These are phyloP conservation scores for Tetrao urogallus DNA, from an alignment of 2,113 vertebrate species.

Conservation along the genomic window DNA sequence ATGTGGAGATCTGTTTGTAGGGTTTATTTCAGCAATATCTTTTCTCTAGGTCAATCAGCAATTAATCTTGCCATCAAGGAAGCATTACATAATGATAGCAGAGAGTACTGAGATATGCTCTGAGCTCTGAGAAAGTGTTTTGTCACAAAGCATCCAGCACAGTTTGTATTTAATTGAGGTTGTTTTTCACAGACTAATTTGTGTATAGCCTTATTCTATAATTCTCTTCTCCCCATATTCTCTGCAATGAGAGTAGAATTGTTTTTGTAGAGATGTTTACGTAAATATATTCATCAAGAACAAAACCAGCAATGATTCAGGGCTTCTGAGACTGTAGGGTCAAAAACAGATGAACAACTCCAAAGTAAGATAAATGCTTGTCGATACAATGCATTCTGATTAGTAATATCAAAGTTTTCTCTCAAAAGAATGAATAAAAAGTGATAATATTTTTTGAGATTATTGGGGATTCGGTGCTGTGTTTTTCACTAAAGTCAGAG, in stretches of 20 bases:
- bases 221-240: neutral
- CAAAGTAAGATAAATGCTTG: neutral
- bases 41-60: conserved; percentile 4
- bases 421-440: neutral
- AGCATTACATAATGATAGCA: neutral
- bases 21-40: neutral
- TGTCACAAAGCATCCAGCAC: neutral
- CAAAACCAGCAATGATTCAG: neutral
- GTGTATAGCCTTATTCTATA: neutral
- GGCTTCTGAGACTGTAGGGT: neutral
- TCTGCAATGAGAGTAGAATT: neutral
- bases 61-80: neutral
- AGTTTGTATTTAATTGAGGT: neutral
- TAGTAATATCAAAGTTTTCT: neutral
- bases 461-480: neutral
- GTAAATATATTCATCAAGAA: neutral
- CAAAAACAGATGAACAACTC: neutral
- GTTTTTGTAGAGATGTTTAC: neutral
- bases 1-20: neutral
- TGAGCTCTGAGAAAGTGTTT: neutral
- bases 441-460: neutral
- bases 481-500: neutral
- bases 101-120: neutral
- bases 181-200: neutral
- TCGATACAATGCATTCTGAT: neutral